These are phyloP conservation scores for Mizuhopecten yessoensis DNA, from an alignment of 1,140 invertebrate species.

Conservation along the genomic window DNA sequence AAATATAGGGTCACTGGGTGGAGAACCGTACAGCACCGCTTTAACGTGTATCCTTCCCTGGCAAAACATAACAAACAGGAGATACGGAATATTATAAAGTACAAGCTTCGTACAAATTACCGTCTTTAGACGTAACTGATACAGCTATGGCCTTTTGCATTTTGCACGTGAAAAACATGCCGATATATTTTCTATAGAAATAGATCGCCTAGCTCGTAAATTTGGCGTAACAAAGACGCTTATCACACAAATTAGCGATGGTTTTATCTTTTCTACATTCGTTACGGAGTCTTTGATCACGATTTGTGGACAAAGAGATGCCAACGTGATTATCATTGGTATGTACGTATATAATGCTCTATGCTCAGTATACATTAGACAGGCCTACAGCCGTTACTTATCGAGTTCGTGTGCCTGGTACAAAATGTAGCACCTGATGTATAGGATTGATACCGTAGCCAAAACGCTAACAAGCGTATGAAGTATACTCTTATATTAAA, in stretches of 20 bases:
- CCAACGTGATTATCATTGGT: conserved; percentile 17
- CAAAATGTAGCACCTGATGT: not conserved
- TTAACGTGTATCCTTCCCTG: not conserved
- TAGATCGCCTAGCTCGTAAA: not conserved
- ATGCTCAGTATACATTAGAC: not conserved
- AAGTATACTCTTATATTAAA: not conserved
- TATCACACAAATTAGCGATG: not conserved
- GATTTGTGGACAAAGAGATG: conserved; percentile 31
- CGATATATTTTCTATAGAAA: conserved; percentile 29
- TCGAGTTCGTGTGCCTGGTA: not conserved
- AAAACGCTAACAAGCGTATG: not conserved
- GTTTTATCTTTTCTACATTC: not conserved
- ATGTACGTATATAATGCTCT: too few species aligned
- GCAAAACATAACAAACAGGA: conserved; percentile 14
- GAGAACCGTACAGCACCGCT: not conserved
- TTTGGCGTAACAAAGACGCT: conserved; percentile 11
- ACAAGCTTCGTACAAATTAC: conserved; percentile 23
- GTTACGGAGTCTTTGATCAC: conserved; percentile 25
- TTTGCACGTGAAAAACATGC: not conserved
- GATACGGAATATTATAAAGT: conserved; percentile 16
- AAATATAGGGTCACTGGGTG: not conserved
- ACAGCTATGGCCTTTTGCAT: not conserved
- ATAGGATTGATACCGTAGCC: not conserved
- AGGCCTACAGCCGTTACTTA: not conserved
- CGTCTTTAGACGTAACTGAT: conserved; percentile 23